phyloP scores from a whole-genome alignment of 2,797 vertebrate species.

The Mustela erminea region DNA sequence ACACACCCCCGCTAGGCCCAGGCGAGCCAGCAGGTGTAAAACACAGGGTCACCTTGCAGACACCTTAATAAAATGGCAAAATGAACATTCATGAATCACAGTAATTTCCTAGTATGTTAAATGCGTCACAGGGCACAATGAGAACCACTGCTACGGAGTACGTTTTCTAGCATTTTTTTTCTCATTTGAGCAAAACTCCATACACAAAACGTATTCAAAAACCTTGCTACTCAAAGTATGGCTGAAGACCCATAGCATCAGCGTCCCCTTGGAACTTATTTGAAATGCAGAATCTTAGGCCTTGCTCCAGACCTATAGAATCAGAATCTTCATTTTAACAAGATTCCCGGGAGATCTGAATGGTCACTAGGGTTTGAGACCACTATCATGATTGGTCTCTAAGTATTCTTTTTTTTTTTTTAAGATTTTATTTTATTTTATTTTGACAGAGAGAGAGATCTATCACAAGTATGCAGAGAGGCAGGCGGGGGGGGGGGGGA shows the following conservation, averaged over 20 bases:
- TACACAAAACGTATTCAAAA: neutral
- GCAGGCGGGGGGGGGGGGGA: too few species aligned
- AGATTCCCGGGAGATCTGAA: neutral
- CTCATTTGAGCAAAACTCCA: conserved; percentile 8
- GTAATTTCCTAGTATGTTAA: conserved; percentile 7
- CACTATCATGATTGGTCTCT: neutral
- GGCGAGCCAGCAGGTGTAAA: neutral
- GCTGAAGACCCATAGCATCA: neutral
- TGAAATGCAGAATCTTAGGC: neutral
- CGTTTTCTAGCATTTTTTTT: neutral
- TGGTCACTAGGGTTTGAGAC: neutral
- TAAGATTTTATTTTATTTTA: neutral
- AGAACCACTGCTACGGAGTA: neutral
- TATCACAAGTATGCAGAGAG: too few species aligned
- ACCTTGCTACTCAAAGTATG: neutral
- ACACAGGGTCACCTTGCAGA: neutral
- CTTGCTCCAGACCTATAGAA: neutral
- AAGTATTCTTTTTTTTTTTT: neutral
- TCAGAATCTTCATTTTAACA: neutral
- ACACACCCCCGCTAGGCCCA: neutral
- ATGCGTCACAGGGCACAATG: neutral
- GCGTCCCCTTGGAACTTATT: neutral
- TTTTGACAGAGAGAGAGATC: too few species aligned
- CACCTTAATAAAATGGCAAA: neutral
- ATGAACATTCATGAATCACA: neutral